phyloP scores from a whole-genome alignment of 2,888 invertebrate species.

The Pristionchus japonicus region DNA sequence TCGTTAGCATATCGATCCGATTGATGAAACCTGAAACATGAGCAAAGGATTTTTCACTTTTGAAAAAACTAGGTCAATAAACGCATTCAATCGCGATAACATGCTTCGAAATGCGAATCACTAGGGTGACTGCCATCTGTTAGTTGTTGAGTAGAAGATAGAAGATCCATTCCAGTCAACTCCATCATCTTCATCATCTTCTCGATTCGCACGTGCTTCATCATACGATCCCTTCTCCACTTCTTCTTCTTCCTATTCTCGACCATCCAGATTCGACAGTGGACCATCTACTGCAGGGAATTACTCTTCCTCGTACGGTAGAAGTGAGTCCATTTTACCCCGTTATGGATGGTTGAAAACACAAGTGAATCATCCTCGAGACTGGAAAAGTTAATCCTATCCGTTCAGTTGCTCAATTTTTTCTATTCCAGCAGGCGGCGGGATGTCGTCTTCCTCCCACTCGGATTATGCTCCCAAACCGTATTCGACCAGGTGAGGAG shows the following conservation, averaged over 20 bases:
- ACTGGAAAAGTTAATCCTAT: too few relatives aligned
- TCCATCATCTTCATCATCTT: slow-evolving; percentile 8
- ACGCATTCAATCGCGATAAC: too few relatives aligned
- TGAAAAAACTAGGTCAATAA: too few relatives aligned
- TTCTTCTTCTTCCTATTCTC: slow-evolving; percentile 6
- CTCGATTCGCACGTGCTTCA: slow-evolving; percentile 55
- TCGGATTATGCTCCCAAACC: slow-evolving; percentile 35
- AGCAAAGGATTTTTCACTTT: too few relatives aligned
- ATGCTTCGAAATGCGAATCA: too few relatives aligned
- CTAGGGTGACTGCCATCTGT: too few relatives aligned
- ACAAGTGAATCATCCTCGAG: too few relatives aligned
- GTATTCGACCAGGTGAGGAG: slow-evolving; percentile 42
- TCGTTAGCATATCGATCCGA: neutral
- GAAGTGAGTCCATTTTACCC: too few relatives aligned
- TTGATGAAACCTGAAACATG: too few relatives aligned
- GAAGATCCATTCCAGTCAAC: slow-evolving; percentile 24
- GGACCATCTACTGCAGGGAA: neutral
- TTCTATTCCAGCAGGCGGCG: neutral
- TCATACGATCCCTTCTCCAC: slow-evolving; percentile 56
- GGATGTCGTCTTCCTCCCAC: slow-evolving; percentile 25
- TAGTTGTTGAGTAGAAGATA: too few relatives aligned
- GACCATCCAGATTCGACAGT: slow-evolving; percentile 20
- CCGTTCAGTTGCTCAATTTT: too few relatives aligned
- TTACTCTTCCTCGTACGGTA: neutral
- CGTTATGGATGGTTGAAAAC: too few relatives aligned